Evolutionary conservation across 2,113 vertebrate genomes (phyloP).

Genomic region (Polypterus bichir): DNA sequence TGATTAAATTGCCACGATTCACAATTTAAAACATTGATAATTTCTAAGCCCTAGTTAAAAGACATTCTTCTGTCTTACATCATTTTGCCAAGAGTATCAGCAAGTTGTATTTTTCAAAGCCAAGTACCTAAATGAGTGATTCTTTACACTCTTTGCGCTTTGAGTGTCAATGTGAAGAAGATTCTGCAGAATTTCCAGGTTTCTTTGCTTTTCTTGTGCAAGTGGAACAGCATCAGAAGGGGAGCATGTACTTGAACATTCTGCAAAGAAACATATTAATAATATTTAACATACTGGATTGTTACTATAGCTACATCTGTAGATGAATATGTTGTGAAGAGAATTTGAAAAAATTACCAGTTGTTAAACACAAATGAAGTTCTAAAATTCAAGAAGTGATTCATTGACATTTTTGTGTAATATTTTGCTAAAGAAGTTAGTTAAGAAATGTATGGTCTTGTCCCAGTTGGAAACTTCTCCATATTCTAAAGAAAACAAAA

Average conservation of each 20-base stretch:
- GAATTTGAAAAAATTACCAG: background rate
- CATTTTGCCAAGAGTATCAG: background rate
- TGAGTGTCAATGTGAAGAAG: conserved; percentile 51
- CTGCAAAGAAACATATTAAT: conserved; percentile 18
- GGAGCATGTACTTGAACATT: conserved; percentile 24
- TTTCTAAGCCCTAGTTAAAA: background rate
- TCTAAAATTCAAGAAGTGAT: background rate
- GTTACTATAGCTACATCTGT: background rate
- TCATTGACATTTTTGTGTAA: background rate
- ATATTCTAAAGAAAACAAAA: no score
- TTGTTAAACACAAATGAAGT: background rate
- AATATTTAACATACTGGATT: background rate
- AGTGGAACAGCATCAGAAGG: conserved; percentile 45
- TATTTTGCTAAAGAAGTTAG: no score
- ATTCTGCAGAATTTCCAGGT: conserved; percentile 63
- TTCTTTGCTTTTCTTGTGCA: conserved; percentile 69
- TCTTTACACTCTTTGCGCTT: conserved; percentile 28
- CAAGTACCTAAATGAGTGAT: conserved; percentile 69
- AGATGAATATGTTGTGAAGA: background rate
- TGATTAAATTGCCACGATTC: background rate
- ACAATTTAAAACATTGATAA: background rate
- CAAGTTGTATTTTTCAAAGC: no score
- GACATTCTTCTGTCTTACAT: background rate
- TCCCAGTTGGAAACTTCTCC: no score
- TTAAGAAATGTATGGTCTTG: no score